A percentile compares a stretch with the other conserved stretches of the same genome.
phyloP scores from a whole-genome alignment of 2,113 vertebrate genomes.

The Chrysemys picta region DNA sequence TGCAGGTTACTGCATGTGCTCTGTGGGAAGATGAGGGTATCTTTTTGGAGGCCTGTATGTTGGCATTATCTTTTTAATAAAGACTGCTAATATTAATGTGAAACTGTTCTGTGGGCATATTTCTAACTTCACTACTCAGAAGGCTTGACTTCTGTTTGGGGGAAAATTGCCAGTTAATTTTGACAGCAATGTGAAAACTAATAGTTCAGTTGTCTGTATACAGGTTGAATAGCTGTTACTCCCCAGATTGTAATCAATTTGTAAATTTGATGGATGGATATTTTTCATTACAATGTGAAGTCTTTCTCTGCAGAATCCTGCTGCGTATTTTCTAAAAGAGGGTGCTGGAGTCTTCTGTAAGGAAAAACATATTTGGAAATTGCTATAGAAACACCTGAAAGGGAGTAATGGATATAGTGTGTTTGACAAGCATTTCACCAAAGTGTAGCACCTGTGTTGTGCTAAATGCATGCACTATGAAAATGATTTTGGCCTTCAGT shows the following conservation, averaged over 20 bases:
- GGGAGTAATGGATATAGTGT: accelerated
- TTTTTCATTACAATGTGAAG: not conserved
- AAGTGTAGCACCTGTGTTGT: not conserved
- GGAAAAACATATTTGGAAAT: not conserved
- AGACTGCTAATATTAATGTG: not conserved
- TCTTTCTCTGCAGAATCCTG: not conserved
- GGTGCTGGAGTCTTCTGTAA: not conserved
- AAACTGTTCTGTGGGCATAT: not conserved
- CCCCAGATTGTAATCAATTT: too few relatives aligned
- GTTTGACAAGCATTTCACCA: not conserved
- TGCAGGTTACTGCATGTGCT: not conserved
- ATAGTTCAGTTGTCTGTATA: too few relatives aligned
- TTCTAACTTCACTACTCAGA: not conserved
- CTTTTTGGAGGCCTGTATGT: not conserved
- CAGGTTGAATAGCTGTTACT: too few relatives aligned
- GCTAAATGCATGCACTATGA: accelerated
- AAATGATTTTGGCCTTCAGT: not conserved
- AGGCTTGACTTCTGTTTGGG: not conserved
- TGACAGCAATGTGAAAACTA: too few relatives aligned
- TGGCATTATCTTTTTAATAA: not conserved
- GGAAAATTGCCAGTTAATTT: not conserved
- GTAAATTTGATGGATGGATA: too few relatives aligned
- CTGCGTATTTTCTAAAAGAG: not conserved
- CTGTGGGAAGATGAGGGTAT: not conserved
- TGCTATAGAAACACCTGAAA: not conserved